Conservation (phyloP, 1,140 invertebrate genomes). For the Conus betulinus region DNA sequence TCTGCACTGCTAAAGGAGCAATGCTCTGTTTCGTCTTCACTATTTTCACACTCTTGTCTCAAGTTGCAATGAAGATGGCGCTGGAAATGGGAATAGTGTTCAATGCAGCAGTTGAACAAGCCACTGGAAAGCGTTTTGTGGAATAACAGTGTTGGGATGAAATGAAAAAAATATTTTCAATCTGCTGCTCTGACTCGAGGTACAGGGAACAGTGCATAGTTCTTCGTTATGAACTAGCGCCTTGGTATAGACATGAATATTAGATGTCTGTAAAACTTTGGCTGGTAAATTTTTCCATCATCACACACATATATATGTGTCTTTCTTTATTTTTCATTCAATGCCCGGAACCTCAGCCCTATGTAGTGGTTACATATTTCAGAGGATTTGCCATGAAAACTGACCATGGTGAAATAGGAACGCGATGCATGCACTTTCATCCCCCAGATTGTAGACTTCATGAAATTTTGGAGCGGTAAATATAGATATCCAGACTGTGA, state of each 20-base stretch:
- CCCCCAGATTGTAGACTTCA: too few species aligned
- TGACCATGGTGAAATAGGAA: not conserved
- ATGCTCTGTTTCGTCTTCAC: not conserved
- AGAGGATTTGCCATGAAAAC: not conserved
- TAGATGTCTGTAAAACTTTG: too few species aligned
- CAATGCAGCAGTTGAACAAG: constrained; percentile 1
- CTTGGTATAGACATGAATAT: too few species aligned
- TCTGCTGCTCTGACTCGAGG: too few species aligned
- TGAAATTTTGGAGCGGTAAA: too few species aligned
- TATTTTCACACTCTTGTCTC: not conserved
- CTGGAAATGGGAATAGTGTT: not conserved
- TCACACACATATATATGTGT: too few species aligned
- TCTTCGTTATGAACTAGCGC: not conserved
- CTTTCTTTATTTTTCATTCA: too few species aligned
- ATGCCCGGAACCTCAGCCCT: too few species aligned
- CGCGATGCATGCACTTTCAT: not conserved
- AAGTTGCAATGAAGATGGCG: constrained; percentile 16
- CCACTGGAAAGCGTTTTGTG: not conserved
- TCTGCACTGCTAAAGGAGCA: not conserved
- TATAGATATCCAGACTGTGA: too few species aligned
- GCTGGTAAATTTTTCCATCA: too few species aligned
- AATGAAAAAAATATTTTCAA: not conserved
- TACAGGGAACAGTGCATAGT: too few species aligned
- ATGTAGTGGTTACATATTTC: too few species aligned
- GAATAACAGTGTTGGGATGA: not conserved